Evolutionary conservation across 2,113 vertebrate species (phyloP).

Genomic region (Ellobius talpinus): DNA sequence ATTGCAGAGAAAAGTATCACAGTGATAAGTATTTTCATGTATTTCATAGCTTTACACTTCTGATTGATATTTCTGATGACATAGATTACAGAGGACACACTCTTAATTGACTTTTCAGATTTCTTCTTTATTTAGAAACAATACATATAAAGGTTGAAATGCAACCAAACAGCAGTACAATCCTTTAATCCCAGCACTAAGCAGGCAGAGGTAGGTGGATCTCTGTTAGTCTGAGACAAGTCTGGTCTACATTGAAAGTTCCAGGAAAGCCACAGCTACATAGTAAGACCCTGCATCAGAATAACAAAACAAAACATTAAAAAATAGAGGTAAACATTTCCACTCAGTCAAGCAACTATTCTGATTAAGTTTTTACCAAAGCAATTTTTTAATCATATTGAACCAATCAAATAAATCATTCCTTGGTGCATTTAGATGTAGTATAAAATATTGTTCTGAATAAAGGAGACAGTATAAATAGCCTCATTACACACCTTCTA

Average conservation of each 20-base stretch:
- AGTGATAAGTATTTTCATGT: background rate
- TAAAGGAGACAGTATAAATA: background rate
- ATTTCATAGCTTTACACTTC: conserved; percentile 6
- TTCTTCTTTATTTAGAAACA: background rate
- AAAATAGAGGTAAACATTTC: background rate
- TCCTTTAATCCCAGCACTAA: background rate
- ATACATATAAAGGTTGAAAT: background rate
- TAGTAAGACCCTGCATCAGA: background rate
- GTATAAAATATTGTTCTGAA: conserved; percentile 20
- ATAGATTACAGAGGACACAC: background rate
- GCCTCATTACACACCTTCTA: background rate
- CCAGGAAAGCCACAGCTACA: background rate
- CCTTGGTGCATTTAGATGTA: conserved; percentile 7
- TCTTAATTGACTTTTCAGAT: background rate
- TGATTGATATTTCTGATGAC: conserved; percentile 24
- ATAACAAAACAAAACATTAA: background rate
- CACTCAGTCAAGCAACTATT: conserved; percentile 9
- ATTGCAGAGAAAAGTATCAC: background rate
- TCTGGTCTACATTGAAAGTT: too few species aligned
- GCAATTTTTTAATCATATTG: background rate
- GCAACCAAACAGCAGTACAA: background rate
- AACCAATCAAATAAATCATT: background rate
- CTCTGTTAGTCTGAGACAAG: background rate
- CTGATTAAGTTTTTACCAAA: conserved; percentile 1
- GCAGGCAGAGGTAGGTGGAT: background rate